Evolutionary conservation across 2,888 invertebrate genomes (phyloP).

Genomic region (Teleogryllus oceanicus): DNA sequence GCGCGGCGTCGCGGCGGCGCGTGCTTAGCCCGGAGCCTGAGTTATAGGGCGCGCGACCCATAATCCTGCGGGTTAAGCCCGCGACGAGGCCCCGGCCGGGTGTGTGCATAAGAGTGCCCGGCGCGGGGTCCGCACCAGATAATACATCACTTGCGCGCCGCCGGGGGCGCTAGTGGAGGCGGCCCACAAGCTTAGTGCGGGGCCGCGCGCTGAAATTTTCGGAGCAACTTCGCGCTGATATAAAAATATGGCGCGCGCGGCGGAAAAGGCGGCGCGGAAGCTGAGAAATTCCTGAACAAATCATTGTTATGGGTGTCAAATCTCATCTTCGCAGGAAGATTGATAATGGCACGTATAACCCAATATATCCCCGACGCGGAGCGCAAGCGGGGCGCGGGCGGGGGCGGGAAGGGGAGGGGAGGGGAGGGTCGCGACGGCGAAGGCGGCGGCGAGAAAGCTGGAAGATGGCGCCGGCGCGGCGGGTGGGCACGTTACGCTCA

Average conservation of each 20-base stretch:
- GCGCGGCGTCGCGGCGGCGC: too few species aligned
- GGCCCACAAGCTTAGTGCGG: background rate
- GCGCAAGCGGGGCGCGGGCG: background rate
- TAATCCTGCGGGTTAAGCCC: background rate
- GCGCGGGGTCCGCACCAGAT: background rate
- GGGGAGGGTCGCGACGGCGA: background rate
- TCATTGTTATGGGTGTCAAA: conserved; percentile 9
- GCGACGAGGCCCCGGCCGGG: background rate
- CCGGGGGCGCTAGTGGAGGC: background rate
- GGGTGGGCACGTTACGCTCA: background rate
- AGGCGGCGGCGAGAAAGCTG: background rate
- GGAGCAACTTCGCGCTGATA: background rate
- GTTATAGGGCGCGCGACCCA: too few species aligned
- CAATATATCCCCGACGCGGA: background rate
- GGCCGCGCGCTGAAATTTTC: background rate
- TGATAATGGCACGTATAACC: conserved; percentile 6
- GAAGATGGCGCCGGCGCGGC: background rate
- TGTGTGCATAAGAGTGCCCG: background rate
- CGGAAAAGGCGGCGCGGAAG: background rate
- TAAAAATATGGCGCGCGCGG: background rate
- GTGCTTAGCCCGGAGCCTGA: too few species aligned
- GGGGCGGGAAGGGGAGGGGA: background rate
- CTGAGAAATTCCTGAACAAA: background rate
- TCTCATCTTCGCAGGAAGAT: background rate
- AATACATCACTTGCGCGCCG: conserved; percentile 18